Evolutionary conservation across 2,888 invertebrate species (phyloP).

Genomic region (Hipparchia semele): DNA sequence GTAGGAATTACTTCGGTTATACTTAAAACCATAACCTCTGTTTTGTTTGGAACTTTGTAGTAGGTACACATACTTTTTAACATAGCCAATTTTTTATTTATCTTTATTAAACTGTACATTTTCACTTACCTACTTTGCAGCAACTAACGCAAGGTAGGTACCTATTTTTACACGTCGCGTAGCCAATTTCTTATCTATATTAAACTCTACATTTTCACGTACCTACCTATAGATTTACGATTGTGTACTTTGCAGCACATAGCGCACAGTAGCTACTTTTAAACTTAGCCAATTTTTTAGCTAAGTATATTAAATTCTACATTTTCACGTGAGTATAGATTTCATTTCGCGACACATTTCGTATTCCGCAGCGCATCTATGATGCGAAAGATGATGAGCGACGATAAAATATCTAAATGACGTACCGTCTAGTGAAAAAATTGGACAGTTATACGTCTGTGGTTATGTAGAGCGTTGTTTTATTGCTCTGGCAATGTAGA

Average conservation of each 20-base stretch:
- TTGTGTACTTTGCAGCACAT: not conserved
- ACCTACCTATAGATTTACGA: too few relatives aligned
- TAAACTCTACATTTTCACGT: too few relatives aligned
- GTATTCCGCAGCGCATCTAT: not conserved
- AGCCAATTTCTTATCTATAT: too few relatives aligned
- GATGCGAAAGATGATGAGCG: not conserved
- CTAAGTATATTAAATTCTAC: not conserved
- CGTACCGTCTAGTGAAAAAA: not conserved
- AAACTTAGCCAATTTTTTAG: not conserved
- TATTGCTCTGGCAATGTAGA: constrained; percentile 12
- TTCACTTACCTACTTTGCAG: too few relatives aligned
- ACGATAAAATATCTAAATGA: constrained; percentile 12
- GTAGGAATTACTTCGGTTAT: too few relatives aligned
- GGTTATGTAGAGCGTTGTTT: not conserved
- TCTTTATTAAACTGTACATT: too few relatives aligned
- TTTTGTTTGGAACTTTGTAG: too few relatives aligned
- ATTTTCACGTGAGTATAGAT: not conserved
- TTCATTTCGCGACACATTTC: not conserved
- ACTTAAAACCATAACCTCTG: too few relatives aligned
- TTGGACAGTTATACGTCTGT: not conserved
- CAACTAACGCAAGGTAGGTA: too few relatives aligned
- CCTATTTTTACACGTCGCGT: too few relatives aligned
- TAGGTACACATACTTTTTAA: too few relatives aligned
- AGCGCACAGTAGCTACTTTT: not conserved
- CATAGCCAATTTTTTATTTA: too few relatives aligned